Base-by-base conservation (phyloP, 2,113 vertebrate genomes). In the Petroica traversi region DNA sequence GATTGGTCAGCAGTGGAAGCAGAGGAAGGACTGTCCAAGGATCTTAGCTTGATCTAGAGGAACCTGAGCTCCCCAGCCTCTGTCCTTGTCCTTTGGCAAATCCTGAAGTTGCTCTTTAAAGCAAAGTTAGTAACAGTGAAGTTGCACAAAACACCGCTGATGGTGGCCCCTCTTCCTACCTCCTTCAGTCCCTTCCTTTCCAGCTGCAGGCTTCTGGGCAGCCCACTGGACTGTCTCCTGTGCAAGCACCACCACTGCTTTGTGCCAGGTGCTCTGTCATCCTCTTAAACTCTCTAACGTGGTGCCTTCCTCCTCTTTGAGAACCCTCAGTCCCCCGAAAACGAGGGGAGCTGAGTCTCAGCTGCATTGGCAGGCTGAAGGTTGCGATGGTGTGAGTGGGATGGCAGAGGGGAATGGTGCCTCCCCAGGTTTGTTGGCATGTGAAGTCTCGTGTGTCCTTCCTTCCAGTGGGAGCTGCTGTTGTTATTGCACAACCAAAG, bases 341-440 rank as follows among this genome's bases (percentile, higher is more conserved):
- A 62, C 28, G 15, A 51, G 11, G 15, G 25, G 43, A n/a, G 13
- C 45, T 84, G 4, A 9, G 6, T 49, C 14, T 72, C 1, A 1
- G 38, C 61, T 54, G 10, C 6, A 2, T 6, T 51, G 57, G n/a
- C 12, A 19, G 73, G 5, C 62, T 67, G 55, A 8, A 59, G 48
- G 34, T 12, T 36, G 64, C 0, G 0, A 13, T 88, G 74, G 25
- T 49, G n/a, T 26, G 38, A 85, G 31, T 0, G 0, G 73, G 36
- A 43, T 16, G 0, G 0, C 28, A 19, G 36, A 52, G 31, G 33
- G 22, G 29, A 80, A 15, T 1, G 4, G 20, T 52, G 15, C 34
- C 71, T 63, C 83, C 31, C 33, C 4, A 4, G 25, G 9, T 66
- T 34, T 63, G n/a, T 26, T 68, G 57, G 33, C 40, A 64, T 1